Evolutionary conservation across 1,140 invertebrate species (phyloP), one percentile per base, ranked within the genome.

Genomic region (Pseudachorutes palmiensis): DNA sequence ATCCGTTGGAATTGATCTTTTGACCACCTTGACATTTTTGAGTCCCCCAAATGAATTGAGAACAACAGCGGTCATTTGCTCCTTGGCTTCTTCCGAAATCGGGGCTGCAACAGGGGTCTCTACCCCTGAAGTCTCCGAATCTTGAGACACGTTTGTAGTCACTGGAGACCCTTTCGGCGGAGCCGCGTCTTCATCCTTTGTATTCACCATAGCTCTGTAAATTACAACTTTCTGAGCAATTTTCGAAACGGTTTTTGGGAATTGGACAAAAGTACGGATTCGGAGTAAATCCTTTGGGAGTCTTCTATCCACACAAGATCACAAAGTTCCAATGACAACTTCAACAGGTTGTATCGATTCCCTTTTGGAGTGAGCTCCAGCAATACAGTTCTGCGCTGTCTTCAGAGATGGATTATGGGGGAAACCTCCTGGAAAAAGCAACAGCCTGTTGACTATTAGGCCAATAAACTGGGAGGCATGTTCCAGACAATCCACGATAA

Each of bases 11-110:
- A 41, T 29, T 28, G 24, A 2, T n/a, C 28, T 48, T 29, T 64
- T n/a, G 22, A 2, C 59, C 3, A 67, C 48, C 61, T 70, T 67
- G 12, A 70, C 49, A 45, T 65, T 65, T 62, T 70, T 70, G 0
- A 70, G 48, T 2, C 69, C 65, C 19, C 69, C 69, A 41, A 66
- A 70, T 28, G 58, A 51, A 32, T 59, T 70, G 0, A 70, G 51
- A 49, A 66, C 22, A 3, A 70, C 65, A 5, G 65, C 68, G 48
- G 30, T 70, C 68, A 70, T 69, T 62, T 69, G 33, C 9, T 49
- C 62, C 24, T 24, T 57, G 16, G 33, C 48, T 51, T 49, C 66
- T 30, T 30, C 45, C 2, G 12, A 41, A 24, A 64, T 26, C 12
- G 62, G 2, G 31, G 67, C 24, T 16, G 51, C 51, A 12, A 55